phyloP scores from a whole-genome alignment of 2,797 vertebrate species.

The Emydoidea blandingii region DNA sequence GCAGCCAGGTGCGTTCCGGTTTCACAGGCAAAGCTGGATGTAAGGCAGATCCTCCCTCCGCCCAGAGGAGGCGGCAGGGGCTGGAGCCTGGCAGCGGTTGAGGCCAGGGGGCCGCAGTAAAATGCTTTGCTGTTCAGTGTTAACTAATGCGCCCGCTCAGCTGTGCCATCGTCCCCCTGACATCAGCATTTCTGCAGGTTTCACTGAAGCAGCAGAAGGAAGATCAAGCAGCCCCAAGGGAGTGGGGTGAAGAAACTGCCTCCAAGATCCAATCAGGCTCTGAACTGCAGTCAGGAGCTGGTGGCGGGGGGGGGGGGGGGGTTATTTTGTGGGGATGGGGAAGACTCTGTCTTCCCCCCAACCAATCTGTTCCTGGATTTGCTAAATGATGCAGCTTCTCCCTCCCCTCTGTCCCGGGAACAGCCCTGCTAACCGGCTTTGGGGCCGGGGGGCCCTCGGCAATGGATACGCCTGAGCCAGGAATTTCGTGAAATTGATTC shows the following conservation, averaged over 20 bases:
- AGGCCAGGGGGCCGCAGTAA: accelerated
- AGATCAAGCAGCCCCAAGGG: background rate
- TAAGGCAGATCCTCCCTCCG: background rate
- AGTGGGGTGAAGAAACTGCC: background rate
- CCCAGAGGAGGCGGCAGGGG: background rate
- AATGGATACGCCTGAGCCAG: background rate
- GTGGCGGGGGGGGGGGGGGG: background rate
- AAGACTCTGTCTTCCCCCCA: background rate
- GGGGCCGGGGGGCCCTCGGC: too few relatives aligned
- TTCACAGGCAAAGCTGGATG: too few relatives aligned
- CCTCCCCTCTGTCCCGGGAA: accelerated
- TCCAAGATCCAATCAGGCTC: background rate
- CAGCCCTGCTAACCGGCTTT: background rate
- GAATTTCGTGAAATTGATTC: background rate
- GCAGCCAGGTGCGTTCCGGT: background rate
- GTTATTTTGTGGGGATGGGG: background rate
- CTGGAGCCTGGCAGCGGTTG: background rate
- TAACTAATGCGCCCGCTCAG: background rate
- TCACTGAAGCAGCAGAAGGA: background rate
- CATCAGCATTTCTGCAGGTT: constrained; percentile 27
- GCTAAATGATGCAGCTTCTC: background rate
- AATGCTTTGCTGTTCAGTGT: background rate
- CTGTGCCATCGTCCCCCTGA: background rate
- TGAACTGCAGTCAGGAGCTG: background rate
- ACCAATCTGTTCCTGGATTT: background rate